Evolutionary conservation across 1,140 invertebrate genomes (phyloP), one percentile per base, ranked within the genome.

Genomic region (Dinoponera quadriceps): DNA sequence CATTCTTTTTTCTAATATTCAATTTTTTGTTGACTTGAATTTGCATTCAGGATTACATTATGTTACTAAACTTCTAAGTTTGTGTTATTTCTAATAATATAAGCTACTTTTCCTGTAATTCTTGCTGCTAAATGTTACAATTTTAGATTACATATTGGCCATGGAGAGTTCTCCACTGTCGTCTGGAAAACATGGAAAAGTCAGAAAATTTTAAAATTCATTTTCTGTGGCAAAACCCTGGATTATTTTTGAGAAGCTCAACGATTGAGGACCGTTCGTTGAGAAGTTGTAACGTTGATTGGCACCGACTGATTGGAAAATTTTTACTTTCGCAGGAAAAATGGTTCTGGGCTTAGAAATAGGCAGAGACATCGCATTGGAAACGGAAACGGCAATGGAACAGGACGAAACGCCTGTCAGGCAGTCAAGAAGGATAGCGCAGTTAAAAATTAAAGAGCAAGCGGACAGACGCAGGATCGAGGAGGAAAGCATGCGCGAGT

Each of bases 371-470:
- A 91, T 90, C 59, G 85, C 85, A 20, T 81, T 91, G 20, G 88
- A 91, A 29, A 20, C 82, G 5, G 84, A 90, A 38, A 27, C 69
- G 13, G 83, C 85, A 33, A 38, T 57, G 7, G 65, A 54, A 14
- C 68, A 60, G 16, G 87, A 91, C 16, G 93, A 93, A 27, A 94
- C 95, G 4, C 96, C 96, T 0, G 96, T 97, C 3, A 93, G 97
- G 20, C 96, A 97, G 88, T 98, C 97, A 9, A 94, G 97, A 3
- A 94, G 97, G 66, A 97, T 98, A 88, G 97, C 97, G 0, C 97
- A 98, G 90, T 95, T 98, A 82, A 97, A 98, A 87, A 97, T 98
- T 65, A 97, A 96, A 82, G 97, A 98, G 90, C 97, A 97, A 92
- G 96, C 96, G 0, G 97, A 98, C 71, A 91, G 96, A 11, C 94